Base-by-base conservation (phyloP, 1,140 invertebrate genomes). In the Bombus confusus region DNA sequence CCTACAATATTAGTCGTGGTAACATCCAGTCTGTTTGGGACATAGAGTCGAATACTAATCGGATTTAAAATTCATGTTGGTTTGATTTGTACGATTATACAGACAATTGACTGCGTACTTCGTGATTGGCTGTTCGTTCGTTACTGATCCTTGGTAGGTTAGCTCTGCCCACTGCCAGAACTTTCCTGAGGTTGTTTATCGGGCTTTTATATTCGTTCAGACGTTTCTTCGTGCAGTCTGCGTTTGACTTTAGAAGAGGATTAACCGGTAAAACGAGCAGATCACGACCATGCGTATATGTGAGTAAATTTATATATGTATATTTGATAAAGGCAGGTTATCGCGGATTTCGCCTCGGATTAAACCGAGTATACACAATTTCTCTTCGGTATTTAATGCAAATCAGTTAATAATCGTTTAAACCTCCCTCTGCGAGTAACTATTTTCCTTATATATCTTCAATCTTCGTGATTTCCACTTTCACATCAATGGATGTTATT, bases 161-260 rank as follows among this genome's bases (percentile, higher is more conserved):
- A 31, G 12, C 31, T 37, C 52, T 34, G 57, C 59, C 52, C 18
- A 22, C 52, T 59, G 1, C 8, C 22, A 39, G 69, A 28, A 66
- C 13, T 73, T 85, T 8, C 57, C 83, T 52, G 18, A 1, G 18
- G 4, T 18, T 25, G 13, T 31, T 43, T 37, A 34, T 52, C 43
- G 12, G 5, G 41, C 22, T 52, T 85, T 85, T 74, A 85, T 80
- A 73, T 72, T 43, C 47, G 28, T 22, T 80, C 22, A 34, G 31
- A 28, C 34, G 37, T 10, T 25, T 57, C 5, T 72, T 43, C 78
- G 57, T 41, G 2, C 69, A 85, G 78, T 85, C 78, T 15, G 52
- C 69, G 78, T 74, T 80, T 66, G 34, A 43, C 57, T 73, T 80
- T 81, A 12, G 59, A 80, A 41, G 59, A 47, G 12, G 52, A 80